Percentiles rank a stretch among this genome's conserved stretches.
phyloP scores from a whole-genome alignment of 2,888 invertebrate species.

The Tricholauxania praeusta region DNA sequence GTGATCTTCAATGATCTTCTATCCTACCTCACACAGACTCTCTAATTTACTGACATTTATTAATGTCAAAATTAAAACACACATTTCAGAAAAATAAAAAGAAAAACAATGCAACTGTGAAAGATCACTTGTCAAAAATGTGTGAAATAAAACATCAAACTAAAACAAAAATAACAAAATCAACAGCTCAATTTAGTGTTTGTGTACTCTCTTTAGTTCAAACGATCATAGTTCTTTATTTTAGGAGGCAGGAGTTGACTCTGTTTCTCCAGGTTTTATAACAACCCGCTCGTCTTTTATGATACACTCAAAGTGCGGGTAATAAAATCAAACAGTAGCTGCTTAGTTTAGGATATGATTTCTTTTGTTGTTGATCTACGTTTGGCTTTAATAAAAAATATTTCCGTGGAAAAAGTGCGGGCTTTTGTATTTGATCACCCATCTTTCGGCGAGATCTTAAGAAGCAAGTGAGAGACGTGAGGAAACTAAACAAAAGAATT shows the following conservation, averaged over 20 bases:
- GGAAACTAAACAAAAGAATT: background rate
- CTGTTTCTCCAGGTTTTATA: background rate
- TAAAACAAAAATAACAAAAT: slow-evolving; percentile 12
- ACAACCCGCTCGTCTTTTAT: too few relatives aligned
- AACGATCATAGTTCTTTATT: too few relatives aligned
- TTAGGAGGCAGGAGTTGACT: too few relatives aligned
- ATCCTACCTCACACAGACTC: background rate
- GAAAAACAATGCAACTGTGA: slow-evolving; percentile 25
- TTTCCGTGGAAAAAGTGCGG: slow-evolving; percentile 27
- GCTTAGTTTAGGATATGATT: background rate
- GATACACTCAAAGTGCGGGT: slow-evolving; percentile 9
- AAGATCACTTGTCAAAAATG: slow-evolving; percentile 46
- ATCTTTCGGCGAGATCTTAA: slow-evolving; percentile 15
- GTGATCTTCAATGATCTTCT: background rate
- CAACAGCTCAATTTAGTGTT: background rate
- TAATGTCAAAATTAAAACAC: slow-evolving; percentile 58
- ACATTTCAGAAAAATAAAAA: slow-evolving; percentile 30
- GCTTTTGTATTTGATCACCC: slow-evolving; percentile 19
- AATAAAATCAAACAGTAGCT: slow-evolving; percentile 27
- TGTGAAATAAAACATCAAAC: slow-evolving; percentile 43
- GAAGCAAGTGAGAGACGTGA: background rate
- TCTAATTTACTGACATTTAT: slow-evolving; percentile 54
- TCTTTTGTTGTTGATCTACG: background rate
- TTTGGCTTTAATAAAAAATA: slow-evolving; percentile 1
- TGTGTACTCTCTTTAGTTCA: background rate